Conservation (phyloP, 2,113 vertebrate genomes). For the Thryonomys swinderianus region DNA sequence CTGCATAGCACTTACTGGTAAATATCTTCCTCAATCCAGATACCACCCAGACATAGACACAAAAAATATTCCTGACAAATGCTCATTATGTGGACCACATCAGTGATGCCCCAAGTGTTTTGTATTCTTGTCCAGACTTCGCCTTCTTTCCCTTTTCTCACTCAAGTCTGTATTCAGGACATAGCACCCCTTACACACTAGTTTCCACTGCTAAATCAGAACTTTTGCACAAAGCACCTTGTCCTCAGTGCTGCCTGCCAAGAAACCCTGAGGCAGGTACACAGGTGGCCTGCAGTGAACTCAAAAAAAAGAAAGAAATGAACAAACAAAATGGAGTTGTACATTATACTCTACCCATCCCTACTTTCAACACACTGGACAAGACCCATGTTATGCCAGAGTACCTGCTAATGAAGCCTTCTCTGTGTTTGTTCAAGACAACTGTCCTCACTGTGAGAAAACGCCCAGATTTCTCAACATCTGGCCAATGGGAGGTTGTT, state of each 20-base stretch:
- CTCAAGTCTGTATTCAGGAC: neutral
- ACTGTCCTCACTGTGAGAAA: conserved; percentile 85
- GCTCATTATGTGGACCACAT: too few relatives aligned
- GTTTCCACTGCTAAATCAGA: neutral
- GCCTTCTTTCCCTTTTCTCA: neutral
- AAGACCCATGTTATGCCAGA: neutral
- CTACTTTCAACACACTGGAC: neutral
- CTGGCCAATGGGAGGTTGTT: conserved; percentile 89
- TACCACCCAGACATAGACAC: neutral
- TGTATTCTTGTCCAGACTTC: neutral
- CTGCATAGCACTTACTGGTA: neutral
- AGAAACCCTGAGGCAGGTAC: neutral
- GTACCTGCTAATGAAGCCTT: neutral
- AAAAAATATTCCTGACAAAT: neutral
- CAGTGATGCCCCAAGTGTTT: neutral
- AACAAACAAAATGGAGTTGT: neutral
- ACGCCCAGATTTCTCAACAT: conserved; percentile 84
- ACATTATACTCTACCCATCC: too few relatives aligned
- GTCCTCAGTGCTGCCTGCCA: neutral
- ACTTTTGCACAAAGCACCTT: neutral
- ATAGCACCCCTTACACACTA: neutral
- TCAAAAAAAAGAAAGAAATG: neutral
- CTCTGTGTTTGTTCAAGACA: conserved; percentile 84
- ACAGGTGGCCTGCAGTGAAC: neutral
- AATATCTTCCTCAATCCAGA: neutral